Conservation (phyloP, 2,113 vertebrate genomes). For the Anhinga rufa region DNA sequence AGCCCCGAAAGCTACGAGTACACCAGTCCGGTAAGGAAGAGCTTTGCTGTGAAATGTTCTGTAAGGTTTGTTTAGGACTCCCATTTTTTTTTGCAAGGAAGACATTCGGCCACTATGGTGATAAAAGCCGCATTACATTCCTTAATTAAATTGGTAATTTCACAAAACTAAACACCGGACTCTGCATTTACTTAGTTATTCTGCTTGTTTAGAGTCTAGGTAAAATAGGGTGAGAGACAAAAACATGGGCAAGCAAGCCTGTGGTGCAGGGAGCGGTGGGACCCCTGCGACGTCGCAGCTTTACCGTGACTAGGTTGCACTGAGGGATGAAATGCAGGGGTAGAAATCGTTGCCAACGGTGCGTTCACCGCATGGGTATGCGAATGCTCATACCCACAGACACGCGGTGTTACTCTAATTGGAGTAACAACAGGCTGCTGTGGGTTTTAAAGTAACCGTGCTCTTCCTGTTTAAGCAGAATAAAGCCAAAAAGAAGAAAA, state of each 20-base stretch:
- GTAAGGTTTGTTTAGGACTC: background rate
- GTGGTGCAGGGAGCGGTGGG: background rate
- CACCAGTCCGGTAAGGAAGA: background rate
- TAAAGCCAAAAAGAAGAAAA: constrained; percentile 99
- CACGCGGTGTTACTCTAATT: fast-evolving
- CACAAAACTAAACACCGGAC: background rate
- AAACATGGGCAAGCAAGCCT: too few species aligned
- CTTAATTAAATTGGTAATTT: too few species aligned
- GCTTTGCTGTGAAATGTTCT: background rate
- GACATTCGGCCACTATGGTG: background rate
- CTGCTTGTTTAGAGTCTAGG: background rate
- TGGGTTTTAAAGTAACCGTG: background rate
- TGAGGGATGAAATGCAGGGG: background rate
- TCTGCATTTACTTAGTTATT: background rate
- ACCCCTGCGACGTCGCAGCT: background rate
- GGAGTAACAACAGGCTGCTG: too few species aligned
- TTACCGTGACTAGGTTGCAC: fast-evolving
- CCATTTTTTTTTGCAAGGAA: background rate
- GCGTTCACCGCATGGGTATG: fast-evolving
- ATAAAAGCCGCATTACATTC: background rate
- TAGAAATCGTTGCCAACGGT: fast-evolving
- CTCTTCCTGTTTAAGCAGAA: constrained; percentile 79
- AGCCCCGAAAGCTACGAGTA: too few species aligned
- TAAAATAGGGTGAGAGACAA: fast-evolving
- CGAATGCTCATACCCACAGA: fast-evolving